phyloP scores from a whole-genome alignment of 2,888 invertebrate genomes.

The Troides oblongomaculatus region DNA sequence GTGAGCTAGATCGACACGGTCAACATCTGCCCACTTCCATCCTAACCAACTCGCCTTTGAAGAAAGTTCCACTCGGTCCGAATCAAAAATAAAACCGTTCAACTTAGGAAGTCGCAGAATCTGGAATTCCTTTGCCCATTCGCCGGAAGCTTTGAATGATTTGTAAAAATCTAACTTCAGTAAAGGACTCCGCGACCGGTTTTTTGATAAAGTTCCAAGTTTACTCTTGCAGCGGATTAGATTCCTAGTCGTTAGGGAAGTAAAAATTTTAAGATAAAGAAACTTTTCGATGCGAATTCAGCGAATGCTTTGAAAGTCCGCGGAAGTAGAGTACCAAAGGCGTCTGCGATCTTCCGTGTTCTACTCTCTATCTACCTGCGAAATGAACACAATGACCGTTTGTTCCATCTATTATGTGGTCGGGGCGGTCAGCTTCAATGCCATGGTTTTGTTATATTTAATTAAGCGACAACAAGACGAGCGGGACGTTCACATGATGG shows the following conservation, averaged over 20 bases:
- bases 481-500: too few relatives aligned
- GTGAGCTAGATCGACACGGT: too few relatives aligned
- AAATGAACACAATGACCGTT: not conserved
- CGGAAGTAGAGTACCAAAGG: not conserved
- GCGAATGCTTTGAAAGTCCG: conserved; percentile 56
- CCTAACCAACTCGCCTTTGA: not conserved
- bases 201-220: conserved; percentile 33
- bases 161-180: conserved; percentile 28
- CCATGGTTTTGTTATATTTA: too few relatives aligned
- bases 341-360: not conserved
- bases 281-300: conserved; percentile 65
- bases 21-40: not conserved
- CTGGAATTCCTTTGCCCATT: conserved; percentile 1
- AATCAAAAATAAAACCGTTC: not conserved
- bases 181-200: conserved; percentile 10
- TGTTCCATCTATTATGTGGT: too few relatives aligned
- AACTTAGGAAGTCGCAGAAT: not conserved
- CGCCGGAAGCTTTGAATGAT: conserved; percentile 18
- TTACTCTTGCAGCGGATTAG: conserved; percentile 45
- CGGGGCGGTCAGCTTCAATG: too few relatives aligned
- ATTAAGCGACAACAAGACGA: too few relatives aligned
- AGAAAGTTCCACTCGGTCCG: not conserved
- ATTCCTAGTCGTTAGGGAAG: conserved; percentile 51
- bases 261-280: conserved; percentile 61
- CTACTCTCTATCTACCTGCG: not conserved